A percentile compares a stretch with the other conserved stretches of the same genome.
Evolutionary conservation across 2,888 invertebrate species (phyloP).

Genomic region (Caenorhabditis zanzibari): DNA sequence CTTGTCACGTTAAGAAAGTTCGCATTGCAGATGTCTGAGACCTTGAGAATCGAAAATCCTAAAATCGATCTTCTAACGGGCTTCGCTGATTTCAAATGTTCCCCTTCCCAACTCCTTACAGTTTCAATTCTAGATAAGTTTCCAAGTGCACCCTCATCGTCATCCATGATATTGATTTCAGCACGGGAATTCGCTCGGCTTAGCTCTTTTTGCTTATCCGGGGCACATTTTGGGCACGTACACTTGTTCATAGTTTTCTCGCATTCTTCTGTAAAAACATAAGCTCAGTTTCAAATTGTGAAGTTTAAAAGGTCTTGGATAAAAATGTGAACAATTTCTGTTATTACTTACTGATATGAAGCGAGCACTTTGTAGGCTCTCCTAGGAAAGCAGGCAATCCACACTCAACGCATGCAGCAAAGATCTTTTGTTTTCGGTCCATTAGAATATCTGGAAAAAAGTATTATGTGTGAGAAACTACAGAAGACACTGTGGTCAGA

Average conservation of each 20-base stretch:
- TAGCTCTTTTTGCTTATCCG: neutral
- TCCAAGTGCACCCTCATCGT: constrained; percentile 17
- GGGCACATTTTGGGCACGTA: neutral
- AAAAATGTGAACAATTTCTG: neutral
- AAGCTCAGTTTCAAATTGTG: too few species aligned
- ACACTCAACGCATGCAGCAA: constrained; percentile 35
- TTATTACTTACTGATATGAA: constrained; percentile 46
- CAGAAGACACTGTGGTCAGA: neutral
- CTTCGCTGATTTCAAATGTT: neutral
- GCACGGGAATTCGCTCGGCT: neutral
- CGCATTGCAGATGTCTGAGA: too few species aligned
- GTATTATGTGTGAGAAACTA: neutral
- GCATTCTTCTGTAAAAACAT: constrained; percentile 2
- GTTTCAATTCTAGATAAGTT: constrained; percentile 44
- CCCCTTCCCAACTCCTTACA: neutral
- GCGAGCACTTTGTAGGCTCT: constrained; percentile 26
- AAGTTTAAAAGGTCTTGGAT: too few species aligned
- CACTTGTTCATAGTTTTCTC: neutral
- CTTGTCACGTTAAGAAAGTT: too few species aligned
- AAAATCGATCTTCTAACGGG: too few species aligned
- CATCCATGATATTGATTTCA: constrained; percentile 11
- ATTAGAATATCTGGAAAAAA: constrained; percentile 45
- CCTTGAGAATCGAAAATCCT: too few species aligned
- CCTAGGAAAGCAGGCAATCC: constrained; percentile 25
- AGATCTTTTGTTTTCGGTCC: constrained; percentile 43